Base-by-base conservation (phyloP, 2,888 invertebrate species). In the Amphipyra tragopoginis region DNA sequence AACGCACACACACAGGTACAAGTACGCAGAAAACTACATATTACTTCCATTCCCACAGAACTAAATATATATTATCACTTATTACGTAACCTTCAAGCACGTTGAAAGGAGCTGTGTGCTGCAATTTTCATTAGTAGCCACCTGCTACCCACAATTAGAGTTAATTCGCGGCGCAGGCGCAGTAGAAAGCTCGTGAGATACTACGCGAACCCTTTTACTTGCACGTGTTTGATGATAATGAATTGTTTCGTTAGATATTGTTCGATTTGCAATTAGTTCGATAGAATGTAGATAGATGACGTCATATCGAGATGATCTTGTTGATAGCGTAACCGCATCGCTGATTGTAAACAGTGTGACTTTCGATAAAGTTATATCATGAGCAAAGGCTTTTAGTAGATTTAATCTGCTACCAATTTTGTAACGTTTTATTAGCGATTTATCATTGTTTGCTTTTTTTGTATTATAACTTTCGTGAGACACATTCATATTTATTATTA, bases 151-250 rank as follows among this genome's bases (percentile, higher is more conserved):
- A 70, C 77, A 77, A 86, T 86, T 85, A 84, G 71, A 80, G 61
- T 52, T 75, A 80, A 77, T 77, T 76, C 51, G 62, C 56, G 63
- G 56, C 77, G 70, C 62, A 65, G 58, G 66, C 65, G 75, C 64
- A 48, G 63, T 84, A 84, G 85, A 85, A 86, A 86, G 86, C 78
- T 80, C 59, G 67, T 65, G 73, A 83, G 75, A 71, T 82, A 79
- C 71, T 58, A 56, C 57, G 43, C 40, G 43, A 61, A 65, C 69
- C 68, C 75, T 73, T 79, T 61, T 68, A 76, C 67, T 65, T 70
- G 59, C 47, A 64, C 55, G 39, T 66, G 63, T 34, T 55, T 47
- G n/a, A 45, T 39, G 51, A 58, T 75, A 75, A 68, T 54, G 58
- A 65, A 63, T 52, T 51, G 62, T 63, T 64, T 52, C 43, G 48